Base-by-base conservation (phyloP, 2,888 invertebrate genomes). In the Alloscopus bannaensis region DNA sequence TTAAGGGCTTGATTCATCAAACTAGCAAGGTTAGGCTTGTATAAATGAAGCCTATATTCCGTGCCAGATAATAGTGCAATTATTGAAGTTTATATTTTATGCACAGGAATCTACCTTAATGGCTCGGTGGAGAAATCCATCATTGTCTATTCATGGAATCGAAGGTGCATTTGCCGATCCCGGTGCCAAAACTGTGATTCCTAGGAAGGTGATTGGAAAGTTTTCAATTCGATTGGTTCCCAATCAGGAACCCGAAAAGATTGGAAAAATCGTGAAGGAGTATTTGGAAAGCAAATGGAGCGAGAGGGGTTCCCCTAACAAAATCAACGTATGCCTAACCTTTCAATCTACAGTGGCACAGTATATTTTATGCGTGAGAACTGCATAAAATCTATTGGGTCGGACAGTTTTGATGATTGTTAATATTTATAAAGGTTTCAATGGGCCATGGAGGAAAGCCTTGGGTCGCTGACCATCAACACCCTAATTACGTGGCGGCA, bases 221-320 rank as follows among this genome's bases (percentile, higher is more conserved):
- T 99, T 99, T 90, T 98, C 98, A 0, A 93, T 99, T 84, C 92
- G 99, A 69, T 92, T 97, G 86, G 99, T 99, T 16, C 99, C 99
- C 0, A 91, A 98, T 88, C 97, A 98, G 91, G 91, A 57, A 16
- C 77, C 97, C 0, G 92, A 92, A 2, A 92, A 93, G 86, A 92
- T 98, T n/a, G 93, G 93, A 85, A 90, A 94, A 86, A 91, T 93
- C 81, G 98, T 98, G 8, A 90, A 91, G 45, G 91, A 92, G 65
- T 93, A 95, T 88, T 87, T 99, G 65, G 91, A 95, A 80, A 91
- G 93, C 79, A 87, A 92, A 88, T 98, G 96, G 94, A 89, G 91
- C 3, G 91, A 92, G 84, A 91, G 95, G 64, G 93, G 92, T 0
- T 96, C 95, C 59, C 94, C 96, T 1, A 99, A 99, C 90, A 92